phyloP scores from a whole-genome alignment of 2,113 vertebrate species.

The Clarias macrocephalus region DNA sequence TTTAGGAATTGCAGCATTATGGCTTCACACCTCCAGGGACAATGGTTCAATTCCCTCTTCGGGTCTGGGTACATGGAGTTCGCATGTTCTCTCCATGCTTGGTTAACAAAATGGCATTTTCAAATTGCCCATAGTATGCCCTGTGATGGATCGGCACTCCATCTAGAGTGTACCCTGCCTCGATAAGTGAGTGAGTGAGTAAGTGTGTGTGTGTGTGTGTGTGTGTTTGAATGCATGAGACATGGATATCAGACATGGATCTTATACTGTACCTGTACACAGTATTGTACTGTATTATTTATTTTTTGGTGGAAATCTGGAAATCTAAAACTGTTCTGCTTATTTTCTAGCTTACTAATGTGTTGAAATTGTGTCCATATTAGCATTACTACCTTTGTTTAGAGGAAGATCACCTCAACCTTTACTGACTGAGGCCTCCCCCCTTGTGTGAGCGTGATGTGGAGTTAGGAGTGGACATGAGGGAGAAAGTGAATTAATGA shows the following conservation, averaged over 20 bases:
- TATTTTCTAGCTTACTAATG: background rate
- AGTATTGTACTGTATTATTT: background rate
- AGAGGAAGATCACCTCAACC: background rate
- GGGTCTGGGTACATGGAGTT: too few relatives aligned
- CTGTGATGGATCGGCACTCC: too few relatives aligned
- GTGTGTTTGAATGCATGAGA: too few relatives aligned
- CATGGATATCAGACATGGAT: background rate
- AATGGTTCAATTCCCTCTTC: too few relatives aligned
- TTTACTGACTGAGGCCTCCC: background rate
- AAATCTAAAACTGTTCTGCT: background rate
- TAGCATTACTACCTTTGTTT: background rate
- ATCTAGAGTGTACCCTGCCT: too few relatives aligned
- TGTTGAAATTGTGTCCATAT: background rate
- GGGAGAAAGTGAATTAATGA: slow-evolving; percentile 24
- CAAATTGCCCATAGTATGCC: too few relatives aligned
- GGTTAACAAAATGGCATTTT: too few relatives aligned
- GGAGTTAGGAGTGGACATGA: slow-evolving; percentile 22
- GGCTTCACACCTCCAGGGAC: too few relatives aligned
- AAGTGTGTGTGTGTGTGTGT: too few relatives aligned
- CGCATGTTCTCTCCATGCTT: too few relatives aligned
- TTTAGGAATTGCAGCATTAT: too few relatives aligned
- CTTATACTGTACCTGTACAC: background rate
- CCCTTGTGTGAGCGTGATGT: background rate
- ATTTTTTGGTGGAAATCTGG: background rate
- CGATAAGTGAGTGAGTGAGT: too few relatives aligned